Evolutionary conservation across 2,797 vertebrate species (phyloP).

Genomic region (Botia almorhae): DNA sequence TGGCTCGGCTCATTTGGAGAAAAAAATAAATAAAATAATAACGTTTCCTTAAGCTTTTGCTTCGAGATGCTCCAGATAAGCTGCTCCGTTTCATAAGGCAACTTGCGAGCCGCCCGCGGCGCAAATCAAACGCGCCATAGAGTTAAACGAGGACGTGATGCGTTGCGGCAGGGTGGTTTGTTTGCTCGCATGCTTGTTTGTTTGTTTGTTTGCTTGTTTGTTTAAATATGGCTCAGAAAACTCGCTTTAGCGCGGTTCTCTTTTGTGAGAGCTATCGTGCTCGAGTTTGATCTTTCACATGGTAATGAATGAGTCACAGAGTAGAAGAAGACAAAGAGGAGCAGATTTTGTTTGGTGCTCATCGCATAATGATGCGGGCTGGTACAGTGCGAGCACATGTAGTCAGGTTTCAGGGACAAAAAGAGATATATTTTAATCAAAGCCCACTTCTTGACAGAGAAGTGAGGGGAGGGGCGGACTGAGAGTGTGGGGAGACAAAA

Average conservation of each 20-base stretch:
- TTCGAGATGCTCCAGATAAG: slow-evolving; percentile 46
- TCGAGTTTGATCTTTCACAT: slow-evolving; percentile 44
- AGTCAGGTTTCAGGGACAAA: slow-evolving; percentile 34
- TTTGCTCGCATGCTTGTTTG: slow-evolving; percentile 11
- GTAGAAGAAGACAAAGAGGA: slow-evolving; percentile 50
- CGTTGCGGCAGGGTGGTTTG: slow-evolving; percentile 31
- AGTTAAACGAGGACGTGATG: slow-evolving; percentile 41
- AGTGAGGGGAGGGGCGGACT: not conserved
- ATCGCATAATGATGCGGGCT: slow-evolving; percentile 34
- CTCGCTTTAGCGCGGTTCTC: slow-evolving; percentile 25
- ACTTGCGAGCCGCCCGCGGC: slow-evolving; percentile 6
- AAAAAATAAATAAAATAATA: slow-evolving; percentile 38
- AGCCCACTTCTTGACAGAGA: slow-evolving; percentile 45
- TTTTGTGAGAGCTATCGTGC: slow-evolving; percentile 40
- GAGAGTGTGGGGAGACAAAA: slow-evolving; percentile 12
- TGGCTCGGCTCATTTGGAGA: slow-evolving; percentile 45
- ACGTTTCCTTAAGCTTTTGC: slow-evolving; percentile 43
- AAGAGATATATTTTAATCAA: slow-evolving; percentile 54
- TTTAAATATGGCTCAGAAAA: slow-evolving; percentile 40
- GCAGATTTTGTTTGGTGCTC: slow-evolving; percentile 50
- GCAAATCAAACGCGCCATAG: not conserved
- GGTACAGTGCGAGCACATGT: slow-evolving; percentile 15
- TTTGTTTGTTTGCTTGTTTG: slow-evolving; percentile 40
- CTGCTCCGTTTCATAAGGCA: slow-evolving; percentile 36
- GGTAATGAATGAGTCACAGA: slow-evolving; percentile 48